Percentiles rank a stretch among this genome's conserved stretches.
Conservation (phyloP, 2,888 invertebrate species). For the Dryobota labecula region DNA sequence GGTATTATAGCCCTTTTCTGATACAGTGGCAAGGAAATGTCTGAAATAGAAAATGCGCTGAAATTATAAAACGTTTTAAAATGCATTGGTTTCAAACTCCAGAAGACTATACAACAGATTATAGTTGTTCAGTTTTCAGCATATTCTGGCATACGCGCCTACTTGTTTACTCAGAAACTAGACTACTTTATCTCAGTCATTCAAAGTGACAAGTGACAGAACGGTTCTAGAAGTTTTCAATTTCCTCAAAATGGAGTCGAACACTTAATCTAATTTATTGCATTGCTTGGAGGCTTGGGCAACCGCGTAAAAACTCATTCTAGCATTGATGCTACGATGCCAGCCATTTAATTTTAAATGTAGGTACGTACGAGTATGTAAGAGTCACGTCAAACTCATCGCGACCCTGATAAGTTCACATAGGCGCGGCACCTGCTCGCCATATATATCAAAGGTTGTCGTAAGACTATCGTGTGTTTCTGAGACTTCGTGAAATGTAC, state of each 20-base stretch:
- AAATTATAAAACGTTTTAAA: slow-evolving; percentile 26
- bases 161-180: slow-evolving; percentile 33
- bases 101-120: slow-evolving; percentile 6
- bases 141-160: slow-evolving; percentile 18
- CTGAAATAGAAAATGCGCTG: not conserved
- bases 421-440: slow-evolving; percentile 77
- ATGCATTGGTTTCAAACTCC: not conserved
- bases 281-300: slow-evolving; percentile 47
- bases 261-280: slow-evolving; percentile 50
- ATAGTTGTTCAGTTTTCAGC: slow-evolving; percentile 6
- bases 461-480: slow-evolving; percentile 70
- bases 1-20: not conserved
- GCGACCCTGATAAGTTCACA: slow-evolving; percentile 75
- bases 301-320: slow-evolving; percentile 62
- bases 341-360: slow-evolving; percentile 74
- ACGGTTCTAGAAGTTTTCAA: slow-evolving; percentile 44
- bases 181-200: slow-evolving; percentile 47
- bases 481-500: slow-evolving; percentile 66
- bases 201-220: slow-evolving; percentile 57
- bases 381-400: slow-evolving; percentile 48
- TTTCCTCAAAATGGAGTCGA: slow-evolving; percentile 42
- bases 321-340: slow-evolving; percentile 68
- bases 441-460: slow-evolving; percentile 79
- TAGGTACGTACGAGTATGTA: slow-evolving; percentile 64
- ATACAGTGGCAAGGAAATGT: not conserved